These are phyloP conservation scores for Pontoporia blainvillei DNA, from an alignment of 2,113 vertebrate genomes.

Conservation along the genomic window DNA sequence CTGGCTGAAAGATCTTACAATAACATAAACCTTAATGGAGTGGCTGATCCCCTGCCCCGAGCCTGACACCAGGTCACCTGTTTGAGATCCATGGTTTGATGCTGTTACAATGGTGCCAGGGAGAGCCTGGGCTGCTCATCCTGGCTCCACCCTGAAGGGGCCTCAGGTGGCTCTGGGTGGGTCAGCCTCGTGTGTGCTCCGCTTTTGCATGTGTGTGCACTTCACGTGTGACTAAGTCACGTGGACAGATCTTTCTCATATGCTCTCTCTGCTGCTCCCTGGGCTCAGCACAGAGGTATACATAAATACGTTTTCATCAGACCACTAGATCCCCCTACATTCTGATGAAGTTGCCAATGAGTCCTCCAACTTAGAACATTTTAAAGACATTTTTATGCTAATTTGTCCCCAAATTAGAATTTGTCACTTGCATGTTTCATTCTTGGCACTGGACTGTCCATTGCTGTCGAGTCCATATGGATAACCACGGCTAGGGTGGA, in stretches of 20 bases:
- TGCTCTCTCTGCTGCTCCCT: fast-evolving
- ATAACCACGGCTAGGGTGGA: fast-evolving
- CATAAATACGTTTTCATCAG: background rate
- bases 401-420: background rate
- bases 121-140: constrained; percentile 36
- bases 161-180: constrained; percentile 55
- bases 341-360: background rate
- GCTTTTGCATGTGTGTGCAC: background rate
- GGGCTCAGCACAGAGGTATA: fast-evolving
- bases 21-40: constrained; percentile 29
- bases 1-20: constrained; percentile 61
- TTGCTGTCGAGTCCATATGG: fast-evolving
- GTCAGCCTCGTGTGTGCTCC: background rate
- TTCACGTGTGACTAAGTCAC: background rate
- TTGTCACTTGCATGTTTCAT: fast-evolving
- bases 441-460: fast-evolving
- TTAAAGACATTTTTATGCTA: background rate
- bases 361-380: background rate
- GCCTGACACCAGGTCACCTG: constrained; percentile 56
- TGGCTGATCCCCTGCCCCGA: background rate
- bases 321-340: fast-evolving
- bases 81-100: background rate
- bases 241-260: background rate
- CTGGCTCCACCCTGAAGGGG: constrained; percentile 2
- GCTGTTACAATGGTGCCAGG: constrained; percentile 43